Base-by-base conservation (phyloP, 1,140 invertebrate species). In the Polyergus mexicanus region DNA sequence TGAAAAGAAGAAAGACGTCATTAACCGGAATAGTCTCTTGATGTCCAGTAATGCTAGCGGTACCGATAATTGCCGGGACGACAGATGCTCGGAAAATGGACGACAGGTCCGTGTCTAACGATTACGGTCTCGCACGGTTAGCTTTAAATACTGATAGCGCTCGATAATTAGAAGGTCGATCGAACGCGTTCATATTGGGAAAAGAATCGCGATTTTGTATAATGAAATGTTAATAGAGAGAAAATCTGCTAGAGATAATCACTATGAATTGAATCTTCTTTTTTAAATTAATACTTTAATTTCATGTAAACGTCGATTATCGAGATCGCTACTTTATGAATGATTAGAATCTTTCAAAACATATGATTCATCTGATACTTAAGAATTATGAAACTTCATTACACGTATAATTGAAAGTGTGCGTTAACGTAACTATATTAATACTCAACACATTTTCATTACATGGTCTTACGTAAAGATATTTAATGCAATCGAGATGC, bases 21-120 rank as follows among this genome's bases (percentile, higher is more conserved):
- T 83, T n/a, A 76, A 62, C 2, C 68, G 51, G 3, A 62, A 47
- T 19, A 65, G 38, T 54, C 10, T 44, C 4, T 85, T 86, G 19
- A 85, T 81, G 3, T 88, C 90, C 28, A 80, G 84, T 56, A 71
- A 87, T 0, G 86, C 84, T 19, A 91, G 83, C 72, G 92, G 90
- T 35, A 91, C 92, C 84, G 86, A 93, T 44, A 92, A 92, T 51
- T 93, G 92, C 60, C 87, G 68, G 25, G 77, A 63, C 8, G 88
- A 90, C 66, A 74, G 63, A 65, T 69, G 56, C 19, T 69, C 66
- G 28, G 84, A 69, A 62, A 76, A 80, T 80, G 74, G 11, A 41
- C 86, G 62, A 83, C 75, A 91, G 90, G 88, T 89, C 84, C 63
- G 85, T 86, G 28, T 38, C 74, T 71, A 32, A 19, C 58, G 47